phyloP scores from a whole-genome alignment of 2,113 vertebrate genomes.

The Crotalus helleri region DNA sequence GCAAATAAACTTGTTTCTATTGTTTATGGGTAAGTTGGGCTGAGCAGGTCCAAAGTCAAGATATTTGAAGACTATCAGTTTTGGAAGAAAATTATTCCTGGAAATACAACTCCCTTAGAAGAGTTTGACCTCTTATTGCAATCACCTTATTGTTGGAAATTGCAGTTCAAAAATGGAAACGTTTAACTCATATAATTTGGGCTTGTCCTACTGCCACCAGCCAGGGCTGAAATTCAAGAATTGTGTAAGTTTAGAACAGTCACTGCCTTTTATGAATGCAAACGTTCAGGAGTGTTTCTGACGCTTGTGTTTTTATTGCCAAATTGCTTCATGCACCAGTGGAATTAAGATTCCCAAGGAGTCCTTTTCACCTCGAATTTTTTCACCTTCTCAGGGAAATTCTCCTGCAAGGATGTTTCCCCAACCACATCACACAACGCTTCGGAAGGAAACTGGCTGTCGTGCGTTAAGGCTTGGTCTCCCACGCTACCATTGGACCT shows the following conservation, averaged over 20 bases:
- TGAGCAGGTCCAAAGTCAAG: not conserved
- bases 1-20: not conserved
- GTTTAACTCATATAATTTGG: not conserved
- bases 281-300: not conserved
- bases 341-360: no score
- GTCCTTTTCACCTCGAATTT: conserved; percentile 76
- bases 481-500: conserved; percentile 81
- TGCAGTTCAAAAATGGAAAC: not conserved
- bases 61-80: not conserved
- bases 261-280: not conserved
- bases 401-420: conserved; percentile 74
- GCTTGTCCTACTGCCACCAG: not conserved
- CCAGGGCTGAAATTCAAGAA: no score
- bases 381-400: conserved; percentile 81
- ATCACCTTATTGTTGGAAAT: not conserved
- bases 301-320: no score
- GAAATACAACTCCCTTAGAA: not conserved
- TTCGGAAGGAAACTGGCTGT: conserved; percentile 83
- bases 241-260: not conserved
- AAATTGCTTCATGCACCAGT: no score
- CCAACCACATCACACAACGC: conserved; percentile 63
- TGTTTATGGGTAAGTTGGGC: not conserved
- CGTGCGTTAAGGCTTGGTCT: conserved; percentile 85
- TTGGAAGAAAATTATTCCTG: not conserved
- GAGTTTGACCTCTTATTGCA: not conserved